Conservation (phyloP, 2,888 invertebrate species). For the Argynnis bischoffii region DNA sequence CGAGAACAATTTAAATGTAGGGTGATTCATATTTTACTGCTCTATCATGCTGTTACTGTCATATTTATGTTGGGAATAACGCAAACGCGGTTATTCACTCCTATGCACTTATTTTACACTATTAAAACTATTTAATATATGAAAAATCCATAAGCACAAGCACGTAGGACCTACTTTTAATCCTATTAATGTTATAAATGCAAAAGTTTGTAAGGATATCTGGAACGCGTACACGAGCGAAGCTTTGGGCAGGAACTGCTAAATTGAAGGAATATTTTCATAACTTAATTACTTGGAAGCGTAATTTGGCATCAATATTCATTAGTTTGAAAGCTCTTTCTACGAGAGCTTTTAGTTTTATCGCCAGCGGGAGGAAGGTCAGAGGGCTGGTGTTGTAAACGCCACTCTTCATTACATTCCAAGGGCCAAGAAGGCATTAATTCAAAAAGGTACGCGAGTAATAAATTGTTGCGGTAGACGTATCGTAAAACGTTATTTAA, state of each 20-base stretch:
- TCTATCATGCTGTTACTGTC: slow-evolving; percentile 12
- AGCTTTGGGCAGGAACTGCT: too few relatives aligned
- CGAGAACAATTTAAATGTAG: slow-evolving; percentile 27
- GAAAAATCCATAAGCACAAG: too few relatives aligned
- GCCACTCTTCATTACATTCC: slow-evolving; percentile 58
- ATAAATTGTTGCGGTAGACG: slow-evolving; percentile 30
- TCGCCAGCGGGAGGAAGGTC: slow-evolving; percentile 17
- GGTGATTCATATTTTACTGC: slow-evolving; percentile 33
- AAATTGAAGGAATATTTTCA: neutral
- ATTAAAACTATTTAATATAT: neutral
- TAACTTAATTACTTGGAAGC: slow-evolving; percentile 6
- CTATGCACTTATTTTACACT: neutral
- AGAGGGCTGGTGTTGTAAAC: slow-evolving; percentile 46
- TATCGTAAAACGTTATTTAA: slow-evolving; percentile 34
- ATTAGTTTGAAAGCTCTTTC: slow-evolving; percentile 17
- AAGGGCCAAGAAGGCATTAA: slow-evolving; percentile 47
- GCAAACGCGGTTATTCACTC: neutral
- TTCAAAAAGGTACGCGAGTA: slow-evolving; percentile 46
- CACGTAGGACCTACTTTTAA: too few relatives aligned
- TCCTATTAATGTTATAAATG: too few relatives aligned
- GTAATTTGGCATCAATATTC: slow-evolving; percentile 28
- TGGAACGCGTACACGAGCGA: too few relatives aligned
- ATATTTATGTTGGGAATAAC: slow-evolving; percentile 14
- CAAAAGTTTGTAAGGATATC: too few relatives aligned
- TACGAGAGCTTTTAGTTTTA: slow-evolving; percentile 20